Percentiles rank a stretch among this genome's conserved stretches.
phyloP scores from a whole-genome alignment of 2,113 vertebrate genomes.

The Turdus rufiventris region DNA sequence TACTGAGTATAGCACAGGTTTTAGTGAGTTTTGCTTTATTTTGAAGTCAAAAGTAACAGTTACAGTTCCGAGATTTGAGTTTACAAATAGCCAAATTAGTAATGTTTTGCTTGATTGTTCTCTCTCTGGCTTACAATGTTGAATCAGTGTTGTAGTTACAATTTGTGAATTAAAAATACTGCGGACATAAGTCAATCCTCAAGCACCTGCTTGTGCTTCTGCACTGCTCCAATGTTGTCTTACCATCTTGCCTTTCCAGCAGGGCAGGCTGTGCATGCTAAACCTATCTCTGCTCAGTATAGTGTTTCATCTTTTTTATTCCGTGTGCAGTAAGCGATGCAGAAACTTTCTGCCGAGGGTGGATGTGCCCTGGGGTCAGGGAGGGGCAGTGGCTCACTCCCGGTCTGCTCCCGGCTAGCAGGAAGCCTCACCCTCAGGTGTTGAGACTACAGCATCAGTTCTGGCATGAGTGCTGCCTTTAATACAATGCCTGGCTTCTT shows the following conservation, averaged over 20 bases:
- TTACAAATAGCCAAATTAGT: not conserved
- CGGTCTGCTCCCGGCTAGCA: not conserved
- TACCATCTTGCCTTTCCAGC: not conserved
- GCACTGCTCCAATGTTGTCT: not conserved
- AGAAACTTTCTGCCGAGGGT: accelerated
- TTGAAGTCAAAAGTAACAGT: not conserved
- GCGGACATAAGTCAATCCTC: accelerated
- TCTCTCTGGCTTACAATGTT: not conserved
- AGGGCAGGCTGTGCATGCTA: not conserved
- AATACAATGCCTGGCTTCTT: not conserved
- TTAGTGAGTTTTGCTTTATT: not conserved
- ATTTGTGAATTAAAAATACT: not conserved
- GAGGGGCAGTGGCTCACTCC: not conserved
- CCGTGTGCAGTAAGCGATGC: accelerated
- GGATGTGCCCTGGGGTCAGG: not conserved
- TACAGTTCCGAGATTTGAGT: not conserved
- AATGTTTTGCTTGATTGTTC: not conserved
- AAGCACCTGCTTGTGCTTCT: not conserved
- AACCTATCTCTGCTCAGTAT: not conserved
- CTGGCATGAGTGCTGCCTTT: not conserved
- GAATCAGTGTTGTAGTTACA: not conserved
- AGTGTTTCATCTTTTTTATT: not conserved
- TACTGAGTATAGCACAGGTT: not conserved
- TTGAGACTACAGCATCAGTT: not conserved
- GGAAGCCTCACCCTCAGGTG: not conserved